Percentiles rank a stretch among this genome's conserved stretches.
Evolutionary conservation across 30 jellyfish, hydroid and myxozoan species (phyloP).

Genomic region (Chironex yamaguchii): DNA sequence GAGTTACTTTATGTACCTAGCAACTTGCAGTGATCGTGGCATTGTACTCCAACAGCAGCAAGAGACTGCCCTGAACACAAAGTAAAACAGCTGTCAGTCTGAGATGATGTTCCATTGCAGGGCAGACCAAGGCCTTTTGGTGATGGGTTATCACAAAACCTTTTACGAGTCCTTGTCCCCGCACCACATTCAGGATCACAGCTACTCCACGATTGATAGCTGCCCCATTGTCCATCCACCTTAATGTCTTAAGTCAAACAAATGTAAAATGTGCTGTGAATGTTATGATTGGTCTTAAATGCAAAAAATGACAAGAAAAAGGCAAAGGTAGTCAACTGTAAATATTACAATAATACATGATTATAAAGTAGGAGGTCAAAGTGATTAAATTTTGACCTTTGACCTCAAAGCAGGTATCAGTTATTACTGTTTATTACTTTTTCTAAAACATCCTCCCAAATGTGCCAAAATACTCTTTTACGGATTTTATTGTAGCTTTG

Average conservation of each 20-base stretch:
- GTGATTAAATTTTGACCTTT: no score
- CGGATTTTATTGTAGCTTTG: no score
- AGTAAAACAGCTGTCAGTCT: neutral
- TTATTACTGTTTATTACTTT: no score
- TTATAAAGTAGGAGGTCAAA: no score
- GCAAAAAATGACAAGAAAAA: no score
- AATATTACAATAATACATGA: no score
- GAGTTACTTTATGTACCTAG: neutral
- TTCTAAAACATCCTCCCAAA: no score
- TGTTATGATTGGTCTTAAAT: no score
- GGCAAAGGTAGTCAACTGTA: no score
- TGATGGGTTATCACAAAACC: neutral
- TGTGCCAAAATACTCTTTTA: no score
- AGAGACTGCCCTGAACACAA: neutral
- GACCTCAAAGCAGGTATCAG: no score
- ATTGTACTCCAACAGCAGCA: neutral
- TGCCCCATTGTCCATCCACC: neutral
- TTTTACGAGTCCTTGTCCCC: neutral
- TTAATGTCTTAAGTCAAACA: neutral
- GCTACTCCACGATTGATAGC: neutral
- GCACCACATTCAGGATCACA: neutral
- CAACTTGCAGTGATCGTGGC: neutral
- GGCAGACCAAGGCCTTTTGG: slow-evolving; percentile 2
- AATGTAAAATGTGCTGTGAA: no score
- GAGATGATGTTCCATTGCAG: neutral